These are phyloP conservation scores for Monopterus albus DNA, from an alignment of 2,113 vertebrate species.

Conservation along the genomic window DNA sequence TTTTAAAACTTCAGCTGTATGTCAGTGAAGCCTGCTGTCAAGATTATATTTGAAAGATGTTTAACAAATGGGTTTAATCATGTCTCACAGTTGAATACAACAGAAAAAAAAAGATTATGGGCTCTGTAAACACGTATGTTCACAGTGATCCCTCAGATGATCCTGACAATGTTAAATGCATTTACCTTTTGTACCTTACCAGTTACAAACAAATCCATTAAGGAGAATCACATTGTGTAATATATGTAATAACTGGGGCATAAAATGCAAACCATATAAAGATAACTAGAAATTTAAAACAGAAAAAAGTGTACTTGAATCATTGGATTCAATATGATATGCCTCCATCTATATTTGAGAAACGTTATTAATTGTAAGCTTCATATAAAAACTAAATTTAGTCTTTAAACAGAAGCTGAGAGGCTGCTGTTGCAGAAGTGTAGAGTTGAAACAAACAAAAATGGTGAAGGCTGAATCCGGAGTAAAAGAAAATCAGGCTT, in stretches of 20 bases:
- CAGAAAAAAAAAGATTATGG: constrained; percentile 36
- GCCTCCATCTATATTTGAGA: constrained; percentile 43
- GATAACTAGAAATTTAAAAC: constrained; percentile 37
- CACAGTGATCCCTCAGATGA: constrained; percentile 32
- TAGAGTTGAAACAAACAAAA: constrained; percentile 84
- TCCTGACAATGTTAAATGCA: constrained; percentile 41
- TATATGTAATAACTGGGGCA: constrained; percentile 23
- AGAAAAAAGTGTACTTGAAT: constrained; percentile 16
- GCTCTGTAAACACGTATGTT: constrained; percentile 21
- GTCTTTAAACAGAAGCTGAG: constrained; percentile 39
- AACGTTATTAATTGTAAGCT: constrained; percentile 59
- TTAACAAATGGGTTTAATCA: constrained; percentile 20
- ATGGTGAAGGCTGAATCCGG: constrained; percentile 80
- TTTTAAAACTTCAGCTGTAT: constrained; percentile 17
- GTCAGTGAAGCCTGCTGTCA: constrained; percentile 8
- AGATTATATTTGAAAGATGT: constrained; percentile 31
- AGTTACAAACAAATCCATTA: constrained; percentile 53
- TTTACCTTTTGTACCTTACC: constrained; percentile 43
- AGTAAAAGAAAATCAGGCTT: constrained; percentile 87
- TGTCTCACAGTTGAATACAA: constrained; percentile 42
- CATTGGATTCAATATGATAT: constrained; percentile 57
- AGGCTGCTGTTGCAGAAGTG: constrained; percentile 64
- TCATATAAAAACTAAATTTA: constrained; percentile 65
- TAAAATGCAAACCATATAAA: constrained; percentile 28
- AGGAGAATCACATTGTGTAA: constrained; percentile 22